phyloP scores from a whole-genome alignment of 2,797 vertebrate genomes.

The Chelonia mydas region DNA sequence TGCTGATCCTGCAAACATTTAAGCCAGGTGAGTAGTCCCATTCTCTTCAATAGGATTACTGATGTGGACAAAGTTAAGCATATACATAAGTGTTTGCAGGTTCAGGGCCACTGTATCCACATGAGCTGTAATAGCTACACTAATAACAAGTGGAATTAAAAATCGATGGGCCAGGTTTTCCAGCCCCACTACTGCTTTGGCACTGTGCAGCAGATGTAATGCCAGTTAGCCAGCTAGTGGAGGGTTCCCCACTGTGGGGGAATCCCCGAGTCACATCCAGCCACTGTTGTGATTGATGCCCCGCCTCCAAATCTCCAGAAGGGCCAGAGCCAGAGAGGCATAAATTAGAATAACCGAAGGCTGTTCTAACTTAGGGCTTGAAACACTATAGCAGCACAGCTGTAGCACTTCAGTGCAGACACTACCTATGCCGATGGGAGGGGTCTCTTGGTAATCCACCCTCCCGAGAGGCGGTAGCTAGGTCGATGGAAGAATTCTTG shows the following conservation, averaged over 20 bases:
- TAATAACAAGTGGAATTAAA: not conserved
- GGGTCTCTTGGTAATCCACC: too few species aligned
- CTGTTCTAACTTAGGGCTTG: not conserved
- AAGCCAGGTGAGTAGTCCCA: not conserved
- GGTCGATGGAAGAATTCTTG: too few species aligned
- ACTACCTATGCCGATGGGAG: too few species aligned
- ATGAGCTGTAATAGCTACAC: not conserved
- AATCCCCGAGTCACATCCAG: not conserved
- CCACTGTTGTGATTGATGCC: not conserved
- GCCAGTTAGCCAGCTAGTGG: not conserved
- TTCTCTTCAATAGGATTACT: not conserved
- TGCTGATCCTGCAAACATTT: fast-evolving
- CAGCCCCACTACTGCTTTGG: not conserved
- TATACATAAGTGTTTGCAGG: fast-evolving
- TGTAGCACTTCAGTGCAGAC: too few species aligned
- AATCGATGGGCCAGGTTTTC: not conserved
- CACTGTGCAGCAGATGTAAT: not conserved
- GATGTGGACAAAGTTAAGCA: not conserved
- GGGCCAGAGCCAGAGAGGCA: fast-evolving
- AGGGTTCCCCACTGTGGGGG: not conserved
- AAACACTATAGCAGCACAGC: too few species aligned
- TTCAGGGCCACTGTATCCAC: fast-evolving
- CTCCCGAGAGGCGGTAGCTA: too few species aligned
- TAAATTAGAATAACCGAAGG: not conserved
- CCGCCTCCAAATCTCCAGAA: fast-evolving